Conservation (phyloP, 2,797 vertebrate species). For the Pantherophis alleghaniensis region DNA sequence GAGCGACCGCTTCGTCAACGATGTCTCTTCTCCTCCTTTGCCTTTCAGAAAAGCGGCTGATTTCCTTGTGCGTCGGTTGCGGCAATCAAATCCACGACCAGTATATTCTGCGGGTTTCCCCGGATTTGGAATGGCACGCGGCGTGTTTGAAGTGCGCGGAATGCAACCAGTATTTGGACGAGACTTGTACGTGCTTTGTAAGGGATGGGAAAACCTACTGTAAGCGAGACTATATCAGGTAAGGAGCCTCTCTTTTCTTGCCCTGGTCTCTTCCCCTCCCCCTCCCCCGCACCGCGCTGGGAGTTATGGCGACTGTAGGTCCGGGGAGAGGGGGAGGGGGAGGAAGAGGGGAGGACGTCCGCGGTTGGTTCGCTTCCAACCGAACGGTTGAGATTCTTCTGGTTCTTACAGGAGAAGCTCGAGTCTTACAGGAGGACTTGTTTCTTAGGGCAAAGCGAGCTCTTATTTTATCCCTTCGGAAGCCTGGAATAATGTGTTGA, state of each 20-base stretch:
- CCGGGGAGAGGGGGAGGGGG: no score
- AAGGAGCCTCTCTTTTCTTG: conserved; percentile 59
- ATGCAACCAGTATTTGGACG: conserved; percentile 95
- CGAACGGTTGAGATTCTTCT: background rate
- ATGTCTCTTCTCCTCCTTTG: conserved; percentile 76
- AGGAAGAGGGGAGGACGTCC: background rate
- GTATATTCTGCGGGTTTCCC: conserved; percentile 93
- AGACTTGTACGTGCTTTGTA: conserved; percentile 96
- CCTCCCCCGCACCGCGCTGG: no score
- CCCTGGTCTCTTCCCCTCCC: background rate
- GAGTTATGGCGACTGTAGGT: background rate
- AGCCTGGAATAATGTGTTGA: background rate
- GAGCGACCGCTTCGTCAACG: conserved; percentile 74
- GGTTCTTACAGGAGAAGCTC: background rate
- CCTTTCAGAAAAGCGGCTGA: conserved; percentile 91
- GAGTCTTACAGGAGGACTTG: background rate
- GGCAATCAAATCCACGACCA: conserved; percentile 97
- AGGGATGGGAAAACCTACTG: conserved; percentile 96
- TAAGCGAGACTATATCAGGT: conserved; percentile 97
- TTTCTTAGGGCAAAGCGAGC: background rate
- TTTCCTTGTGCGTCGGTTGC: conserved; percentile 95
- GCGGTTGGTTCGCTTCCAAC: background rate
- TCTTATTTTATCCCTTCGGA: background rate
- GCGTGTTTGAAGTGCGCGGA: conserved; percentile 95
- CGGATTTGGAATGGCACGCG: conserved; percentile 96